Conservation (phyloP, 2,113 vertebrate genomes). For the Todiramphus saurophagus region DNA sequence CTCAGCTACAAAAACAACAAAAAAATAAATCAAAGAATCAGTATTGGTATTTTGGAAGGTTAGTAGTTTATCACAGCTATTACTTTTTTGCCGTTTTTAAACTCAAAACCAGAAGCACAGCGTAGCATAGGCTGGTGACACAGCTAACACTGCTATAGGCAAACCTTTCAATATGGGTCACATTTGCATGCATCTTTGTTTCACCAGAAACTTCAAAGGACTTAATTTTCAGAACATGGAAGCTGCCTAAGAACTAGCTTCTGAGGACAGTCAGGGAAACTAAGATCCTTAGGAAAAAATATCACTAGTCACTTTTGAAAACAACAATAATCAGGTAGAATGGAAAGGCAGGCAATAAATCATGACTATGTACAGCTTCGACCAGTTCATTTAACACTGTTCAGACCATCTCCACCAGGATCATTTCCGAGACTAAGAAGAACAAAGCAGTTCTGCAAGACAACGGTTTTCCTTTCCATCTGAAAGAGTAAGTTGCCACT, state of each 20-base stretch:
- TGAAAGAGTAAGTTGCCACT: neutral
- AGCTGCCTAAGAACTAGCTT: neutral
- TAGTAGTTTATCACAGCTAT: neutral
- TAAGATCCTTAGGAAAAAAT: neutral
- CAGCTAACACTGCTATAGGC: neutral
- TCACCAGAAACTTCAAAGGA: neutral
- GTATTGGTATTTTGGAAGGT: neutral
- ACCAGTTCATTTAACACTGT: neutral
- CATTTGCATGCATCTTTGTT: neutral
- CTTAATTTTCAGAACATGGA: neutral
- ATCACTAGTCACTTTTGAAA: neutral
- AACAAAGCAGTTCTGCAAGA: neutral
- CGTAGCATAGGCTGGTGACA: neutral
- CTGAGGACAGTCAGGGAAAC: neutral
- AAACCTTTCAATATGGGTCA: neutral
- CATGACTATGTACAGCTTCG: neutral
- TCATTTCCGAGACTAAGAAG: neutral
- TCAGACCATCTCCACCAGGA: neutral
- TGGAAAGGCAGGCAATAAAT: neutral
- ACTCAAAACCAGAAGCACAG: neutral
- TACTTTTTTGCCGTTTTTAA: neutral
- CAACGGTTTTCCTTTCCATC: neutral
- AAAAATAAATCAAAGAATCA: neutral
- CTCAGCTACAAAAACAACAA: neutral
- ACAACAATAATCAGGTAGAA: neutral